Conservation (phyloP, 2,113 vertebrate species). For the Ibidorhyncha struthersii region DNA sequence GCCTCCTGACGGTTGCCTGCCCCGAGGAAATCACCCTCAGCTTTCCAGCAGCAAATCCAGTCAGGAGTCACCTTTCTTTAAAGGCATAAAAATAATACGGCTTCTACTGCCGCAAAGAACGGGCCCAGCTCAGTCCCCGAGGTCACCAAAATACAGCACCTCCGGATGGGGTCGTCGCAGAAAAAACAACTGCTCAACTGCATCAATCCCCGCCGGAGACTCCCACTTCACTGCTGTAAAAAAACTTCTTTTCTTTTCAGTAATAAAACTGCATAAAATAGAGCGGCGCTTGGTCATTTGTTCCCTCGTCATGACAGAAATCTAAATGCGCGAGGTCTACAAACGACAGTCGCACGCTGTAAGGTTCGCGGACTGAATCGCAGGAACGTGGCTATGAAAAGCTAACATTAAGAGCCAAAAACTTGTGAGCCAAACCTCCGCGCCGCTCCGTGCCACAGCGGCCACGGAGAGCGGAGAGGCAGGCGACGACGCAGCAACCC, state of each 20-base stretch:
- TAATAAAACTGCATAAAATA: neutral
- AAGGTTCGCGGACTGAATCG: neutral
- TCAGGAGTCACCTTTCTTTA: neutral
- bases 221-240: neutral
- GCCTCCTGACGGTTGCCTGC: neutral
- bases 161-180: rapidly evolving
- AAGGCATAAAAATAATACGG: neutral
- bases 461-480: no score
- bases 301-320: neutral
- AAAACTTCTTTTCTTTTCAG: neutral
- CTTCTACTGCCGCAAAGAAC: neutral
- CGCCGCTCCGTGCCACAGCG: rapidly evolving
- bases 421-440: neutral
- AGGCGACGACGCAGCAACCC: neutral
- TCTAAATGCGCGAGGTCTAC: rapidly evolving
- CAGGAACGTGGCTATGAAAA: neutral
- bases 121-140: neutral
- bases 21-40: neutral
- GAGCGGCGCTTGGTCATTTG: neutral
- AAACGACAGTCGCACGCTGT: rapidly evolving
- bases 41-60: neutral
- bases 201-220: rapidly evolving
- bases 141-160: neutral
- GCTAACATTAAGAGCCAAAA: neutral
- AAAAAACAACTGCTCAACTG: neutral